A percentile compares a stretch with the other conserved stretches of the same genome.
Conservation (phyloP, 2,888 invertebrate species). For the Eristalinus aeneus region DNA sequence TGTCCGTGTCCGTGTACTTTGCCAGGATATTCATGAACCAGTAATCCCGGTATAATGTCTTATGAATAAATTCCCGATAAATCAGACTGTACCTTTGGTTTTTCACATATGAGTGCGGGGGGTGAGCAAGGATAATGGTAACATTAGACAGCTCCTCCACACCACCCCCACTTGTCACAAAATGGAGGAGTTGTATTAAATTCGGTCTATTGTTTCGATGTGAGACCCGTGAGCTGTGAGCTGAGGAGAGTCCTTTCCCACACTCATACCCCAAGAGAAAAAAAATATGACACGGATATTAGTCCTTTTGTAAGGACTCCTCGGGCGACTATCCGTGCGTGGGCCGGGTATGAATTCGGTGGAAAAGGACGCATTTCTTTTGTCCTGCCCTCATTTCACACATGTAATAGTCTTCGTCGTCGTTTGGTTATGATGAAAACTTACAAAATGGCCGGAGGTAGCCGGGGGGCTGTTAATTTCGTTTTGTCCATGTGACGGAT, state of each 20-base stretch:
- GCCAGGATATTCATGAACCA: constrained; percentile 51
- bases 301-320: constrained; percentile 22
- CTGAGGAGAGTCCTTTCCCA: constrained; percentile 18
- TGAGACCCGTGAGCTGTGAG: background rate
- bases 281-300: constrained; percentile 27
- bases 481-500: constrained; percentile 28
- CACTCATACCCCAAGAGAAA: background rate
- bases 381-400: background rate
- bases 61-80: constrained; percentile 65
- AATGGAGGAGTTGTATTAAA: constrained; percentile 6
- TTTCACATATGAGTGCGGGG: constrained; percentile 41
- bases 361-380: constrained; percentile 2
- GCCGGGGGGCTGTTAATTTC: background rate
- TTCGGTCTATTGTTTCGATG: constrained; percentile 43
- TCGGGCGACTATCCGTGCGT: constrained; percentile 11
- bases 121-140: constrained; percentile 16
- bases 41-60: constrained; percentile 49
- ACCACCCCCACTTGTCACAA: background rate
- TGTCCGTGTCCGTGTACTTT: background rate
- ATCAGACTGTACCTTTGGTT: constrained; percentile 56
- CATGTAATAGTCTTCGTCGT: constrained; percentile 25
- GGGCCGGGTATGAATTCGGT: constrained; percentile 6
- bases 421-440: constrained; percentile 19
- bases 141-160: background rate
- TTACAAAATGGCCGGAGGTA: constrained; percentile 10